These are phyloP conservation scores for Seira sanloemensis DNA, from an alignment of 2,888 invertebrate species.

Conservation along the genomic window DNA sequence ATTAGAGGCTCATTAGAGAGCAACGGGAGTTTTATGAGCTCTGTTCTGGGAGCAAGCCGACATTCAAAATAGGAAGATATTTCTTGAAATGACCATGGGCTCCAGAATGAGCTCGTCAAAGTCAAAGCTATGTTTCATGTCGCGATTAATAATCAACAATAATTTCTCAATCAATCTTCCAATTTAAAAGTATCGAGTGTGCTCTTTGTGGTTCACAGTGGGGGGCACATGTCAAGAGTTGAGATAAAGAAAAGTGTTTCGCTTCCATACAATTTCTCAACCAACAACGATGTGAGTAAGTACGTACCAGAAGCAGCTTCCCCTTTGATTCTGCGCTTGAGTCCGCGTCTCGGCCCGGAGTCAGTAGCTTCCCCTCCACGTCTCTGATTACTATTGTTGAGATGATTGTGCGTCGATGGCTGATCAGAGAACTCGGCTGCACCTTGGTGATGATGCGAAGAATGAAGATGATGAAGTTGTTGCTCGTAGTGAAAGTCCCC, in stretches of 20 bases:
- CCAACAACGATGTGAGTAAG: not conserved
- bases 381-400: not conserved
- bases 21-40: slow-evolving; percentile 54
- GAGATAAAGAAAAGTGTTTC: too few relatives aligned
- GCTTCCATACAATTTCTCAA: not conserved
- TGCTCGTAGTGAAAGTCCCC: slow-evolving; percentile 35
- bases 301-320: slow-evolving; percentile 47
- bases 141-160: slow-evolving; percentile 44
- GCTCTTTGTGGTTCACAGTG: slow-evolving; percentile 23
- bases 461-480: slow-evolving; percentile 29
- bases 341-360: slow-evolving; percentile 42
- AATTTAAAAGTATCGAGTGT: slow-evolving; percentile 47
- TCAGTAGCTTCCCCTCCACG: not conserved
- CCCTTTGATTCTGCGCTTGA: slow-evolving; percentile 59
- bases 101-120: not conserved
- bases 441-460: slow-evolving; percentile 30
- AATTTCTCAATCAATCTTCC: slow-evolving; percentile 54
- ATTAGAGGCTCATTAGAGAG: slow-evolving; percentile 73
- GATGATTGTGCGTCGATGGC: slow-evolving; percentile 1
- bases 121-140: slow-evolving; percentile 48
- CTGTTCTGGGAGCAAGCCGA: not conserved
- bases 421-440: slow-evolving; percentile 46
- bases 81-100: not conserved
- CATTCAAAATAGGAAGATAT: not conserved
- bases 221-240: slow-evolving; percentile 2